Percentiles rank a stretch among this genome's conserved stretches.
Evolutionary conservation across 2,113 vertebrate genomes (phyloP).

Genomic region (Solea solea): DNA sequence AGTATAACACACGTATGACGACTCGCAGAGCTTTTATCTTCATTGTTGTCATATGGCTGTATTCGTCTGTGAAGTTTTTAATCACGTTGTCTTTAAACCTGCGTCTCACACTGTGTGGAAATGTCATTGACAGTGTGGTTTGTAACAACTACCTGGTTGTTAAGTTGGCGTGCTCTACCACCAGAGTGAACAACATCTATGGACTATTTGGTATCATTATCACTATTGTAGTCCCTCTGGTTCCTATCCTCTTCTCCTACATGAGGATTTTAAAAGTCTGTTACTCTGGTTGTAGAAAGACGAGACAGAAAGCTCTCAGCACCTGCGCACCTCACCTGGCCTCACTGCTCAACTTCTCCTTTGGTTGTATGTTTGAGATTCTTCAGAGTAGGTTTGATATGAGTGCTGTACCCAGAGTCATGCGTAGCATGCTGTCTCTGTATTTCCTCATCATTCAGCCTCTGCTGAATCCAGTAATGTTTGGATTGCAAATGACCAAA

Average conservation of each 20-base stretch:
- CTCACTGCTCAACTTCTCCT: conserved; percentile 34
- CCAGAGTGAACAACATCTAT: conserved; percentile 29
- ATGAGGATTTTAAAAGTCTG: conserved; percentile 3
- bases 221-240: conserved; percentile 2
- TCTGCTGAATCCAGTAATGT: conserved; percentile 4
- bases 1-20: conserved; percentile 9
- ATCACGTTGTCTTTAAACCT: conserved; percentile 3
- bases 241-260: conserved; percentile 31
- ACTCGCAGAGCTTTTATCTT: rapidly evolving
- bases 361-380: not conserved
- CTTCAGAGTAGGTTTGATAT: conserved; percentile 4
- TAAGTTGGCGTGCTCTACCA: conserved; percentile 30
- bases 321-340: conserved; percentile 49
- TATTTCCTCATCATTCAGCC: conserved; percentile 23
- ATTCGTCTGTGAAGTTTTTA: conserved; percentile 3
- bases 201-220: not conserved
- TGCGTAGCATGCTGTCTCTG: conserved; percentile 5
- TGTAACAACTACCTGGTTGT: conserved; percentile 41
- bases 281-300: conserved; percentile 7
- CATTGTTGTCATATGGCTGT: conserved; percentile 42
- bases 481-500: conserved; percentile 20
- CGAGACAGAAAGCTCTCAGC: conserved; percentile 32
- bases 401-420: not conserved
- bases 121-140: conserved; percentile 34
- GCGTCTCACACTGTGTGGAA: conserved; percentile 23